Conservation (phyloP, 2,888 invertebrate genomes). For the Marronus borbonicus region DNA sequence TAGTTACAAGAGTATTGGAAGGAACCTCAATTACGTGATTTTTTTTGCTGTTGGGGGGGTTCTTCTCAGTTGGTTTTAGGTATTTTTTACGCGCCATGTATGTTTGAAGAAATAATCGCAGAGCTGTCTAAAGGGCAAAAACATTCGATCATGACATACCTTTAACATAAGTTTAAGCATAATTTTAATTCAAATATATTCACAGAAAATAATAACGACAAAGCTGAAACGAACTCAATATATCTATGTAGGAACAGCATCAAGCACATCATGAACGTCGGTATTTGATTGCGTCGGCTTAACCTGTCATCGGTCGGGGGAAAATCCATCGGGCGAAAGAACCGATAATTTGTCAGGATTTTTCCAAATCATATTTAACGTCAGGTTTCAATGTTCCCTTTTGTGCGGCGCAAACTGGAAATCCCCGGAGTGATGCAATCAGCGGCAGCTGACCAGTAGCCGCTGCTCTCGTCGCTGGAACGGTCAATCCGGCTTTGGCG, state of each 20-base stretch:
- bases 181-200: too few relatives aligned
- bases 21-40: too few relatives aligned
- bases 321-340: slow-evolving; percentile 33
- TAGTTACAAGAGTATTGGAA: too few relatives aligned
- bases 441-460: slow-evolving; percentile 56
- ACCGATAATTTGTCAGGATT: slow-evolving; percentile 60
- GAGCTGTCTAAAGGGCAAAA: too few relatives aligned
- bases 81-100: too few relatives aligned
- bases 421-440: slow-evolving; percentile 68
- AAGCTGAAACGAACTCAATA: not conserved
- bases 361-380: slow-evolving; percentile 62
- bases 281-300: slow-evolving; percentile 41
- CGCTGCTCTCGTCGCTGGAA: slow-evolving; percentile 33
- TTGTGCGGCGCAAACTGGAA: slow-evolving; percentile 57
- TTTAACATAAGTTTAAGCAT: too few relatives aligned
- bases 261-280: slow-evolving; percentile 23
- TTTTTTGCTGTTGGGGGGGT: too few relatives aligned
- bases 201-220: too few relatives aligned
- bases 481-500: slow-evolving; percentile 62
- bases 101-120: too few relatives aligned
- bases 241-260: not conserved
- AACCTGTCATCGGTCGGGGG: slow-evolving; percentile 36
- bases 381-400: slow-evolving; percentile 58
- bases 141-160: too few relatives aligned
- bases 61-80: too few relatives aligned